These are phyloP conservation scores for Periophthalmodon schlosseri DNA, from an alignment of 2,113 vertebrate genomes.

Conservation along the genomic window DNA sequence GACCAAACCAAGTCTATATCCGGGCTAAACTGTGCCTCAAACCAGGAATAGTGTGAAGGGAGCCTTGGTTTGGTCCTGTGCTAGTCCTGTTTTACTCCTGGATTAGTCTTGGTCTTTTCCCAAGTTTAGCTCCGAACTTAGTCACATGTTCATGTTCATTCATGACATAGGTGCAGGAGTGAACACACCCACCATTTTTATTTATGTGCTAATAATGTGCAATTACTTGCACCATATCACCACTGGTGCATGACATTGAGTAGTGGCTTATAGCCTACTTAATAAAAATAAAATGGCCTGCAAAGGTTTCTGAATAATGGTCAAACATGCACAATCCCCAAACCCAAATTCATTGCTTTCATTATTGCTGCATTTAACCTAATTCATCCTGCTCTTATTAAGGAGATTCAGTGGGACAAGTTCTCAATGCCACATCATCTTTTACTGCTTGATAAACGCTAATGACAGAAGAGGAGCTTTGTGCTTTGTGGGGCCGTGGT, in stretches of 20 bases:
- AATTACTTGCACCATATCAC: not conserved
- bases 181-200: no score
- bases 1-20: no score
- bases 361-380: constrained; percentile 50
- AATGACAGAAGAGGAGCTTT: constrained; percentile 41
- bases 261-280: not conserved
- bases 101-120: no score
- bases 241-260: no score
- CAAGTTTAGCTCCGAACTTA: no score
- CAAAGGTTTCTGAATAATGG: not conserved
- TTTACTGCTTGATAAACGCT: constrained; percentile 63
- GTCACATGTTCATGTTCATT: no score
- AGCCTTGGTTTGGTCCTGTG: no score
- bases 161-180: no score
- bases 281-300: not conserved
- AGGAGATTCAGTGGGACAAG: constrained; percentile 30
- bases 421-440: constrained; percentile 40
- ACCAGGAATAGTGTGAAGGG: no score
- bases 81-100: no score
- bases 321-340: not conserved
- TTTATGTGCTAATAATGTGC: not conserved
- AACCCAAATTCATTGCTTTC: constrained; percentile 1
- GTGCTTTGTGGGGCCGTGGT: constrained; percentile 11
- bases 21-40: no score
- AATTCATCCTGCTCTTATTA: constrained; percentile 44